Evolutionary conservation across 2,113 vertebrate species (phyloP), one percentile per base, ranked within the genome.

Genomic region (Orthonyx spaldingii): DNA sequence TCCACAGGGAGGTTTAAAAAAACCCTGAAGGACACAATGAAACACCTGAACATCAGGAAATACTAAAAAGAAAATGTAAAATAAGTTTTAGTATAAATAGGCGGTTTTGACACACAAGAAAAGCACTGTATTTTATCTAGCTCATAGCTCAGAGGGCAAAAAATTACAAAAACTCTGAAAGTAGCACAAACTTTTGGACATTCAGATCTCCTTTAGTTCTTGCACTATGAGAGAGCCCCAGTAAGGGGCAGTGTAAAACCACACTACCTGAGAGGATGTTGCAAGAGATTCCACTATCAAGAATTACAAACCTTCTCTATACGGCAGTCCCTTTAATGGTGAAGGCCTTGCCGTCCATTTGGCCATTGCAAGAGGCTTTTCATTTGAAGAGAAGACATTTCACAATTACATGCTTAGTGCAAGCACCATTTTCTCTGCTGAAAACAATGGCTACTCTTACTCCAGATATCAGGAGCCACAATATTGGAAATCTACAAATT

Each of bases 231-330:
- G 10, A 60, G 17, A 32, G 7, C 7, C 80, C 95, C 96, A 94
- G 96, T 89, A 87, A 95, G 95, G 94, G 96, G 94, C 96, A 94
- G 76, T 94, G 84, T 89, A 74, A 89, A 97, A 87, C 93, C 92
- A 80, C 39, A 27, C n/a, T 83, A 35, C 59, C 68, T 83, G 63
- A 47, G 20, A 79, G n/a, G 41, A 76, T n/a, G 26, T 57, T 80
- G 53, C 78, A 79, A 60, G 70, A 93, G 32, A 21, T 17, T 46
- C 55, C 4, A 0, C 35, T 28, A 47, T 53, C 22, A 87, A 42
- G 52, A 71, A 64, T 32, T 68, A 55, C 6, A 75, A 87, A 47
- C 33, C 37, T 32, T 49, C 24, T 70, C 44, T 37, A n/a, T 24
- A 24, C 4, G 57, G n/a, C 26, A 80, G 26, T 44, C 46, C 20